phyloP scores from a whole-genome alignment of 2,113 vertebrate genomes.

The Cepphus grylle region DNA sequence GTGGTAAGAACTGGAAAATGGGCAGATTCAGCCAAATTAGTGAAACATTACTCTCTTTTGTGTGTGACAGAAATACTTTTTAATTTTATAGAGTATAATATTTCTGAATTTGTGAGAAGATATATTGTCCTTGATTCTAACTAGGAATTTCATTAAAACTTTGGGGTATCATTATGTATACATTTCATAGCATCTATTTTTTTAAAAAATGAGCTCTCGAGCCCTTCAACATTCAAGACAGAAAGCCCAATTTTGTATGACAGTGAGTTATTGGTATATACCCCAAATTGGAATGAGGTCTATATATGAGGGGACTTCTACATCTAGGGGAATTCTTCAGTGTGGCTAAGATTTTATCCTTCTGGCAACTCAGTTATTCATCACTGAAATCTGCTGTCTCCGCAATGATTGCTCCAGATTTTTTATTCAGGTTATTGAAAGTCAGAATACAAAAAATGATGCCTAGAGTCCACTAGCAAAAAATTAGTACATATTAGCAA shows the following conservation, averaged over 20 bases:
- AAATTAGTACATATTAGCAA: background rate
- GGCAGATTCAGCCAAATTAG: background rate
- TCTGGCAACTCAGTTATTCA: background rate
- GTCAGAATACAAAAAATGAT: background rate
- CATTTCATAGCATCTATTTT: background rate
- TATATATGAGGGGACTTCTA: background rate
- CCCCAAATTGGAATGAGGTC: background rate
- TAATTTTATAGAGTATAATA: background rate
- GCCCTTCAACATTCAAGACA: background rate
- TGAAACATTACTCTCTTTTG: background rate
- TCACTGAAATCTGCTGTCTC: background rate
- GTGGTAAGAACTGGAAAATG: background rate
- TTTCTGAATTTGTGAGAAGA: background rate
- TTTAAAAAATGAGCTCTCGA: background rate
- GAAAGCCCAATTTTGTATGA: background rate
- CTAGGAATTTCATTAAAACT: background rate
- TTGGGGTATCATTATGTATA: background rate
- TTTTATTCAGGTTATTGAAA: background rate
- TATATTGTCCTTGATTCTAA: background rate
- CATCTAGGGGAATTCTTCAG: background rate
- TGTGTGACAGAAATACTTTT: background rate
- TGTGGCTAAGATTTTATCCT: background rate
- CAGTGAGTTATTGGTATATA: background rate
- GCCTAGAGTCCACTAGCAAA: background rate
- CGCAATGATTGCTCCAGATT: background rate